Base-by-base conservation (phyloP, 2,888 invertebrate species). In the Synanthedon andrenaeformis region DNA sequence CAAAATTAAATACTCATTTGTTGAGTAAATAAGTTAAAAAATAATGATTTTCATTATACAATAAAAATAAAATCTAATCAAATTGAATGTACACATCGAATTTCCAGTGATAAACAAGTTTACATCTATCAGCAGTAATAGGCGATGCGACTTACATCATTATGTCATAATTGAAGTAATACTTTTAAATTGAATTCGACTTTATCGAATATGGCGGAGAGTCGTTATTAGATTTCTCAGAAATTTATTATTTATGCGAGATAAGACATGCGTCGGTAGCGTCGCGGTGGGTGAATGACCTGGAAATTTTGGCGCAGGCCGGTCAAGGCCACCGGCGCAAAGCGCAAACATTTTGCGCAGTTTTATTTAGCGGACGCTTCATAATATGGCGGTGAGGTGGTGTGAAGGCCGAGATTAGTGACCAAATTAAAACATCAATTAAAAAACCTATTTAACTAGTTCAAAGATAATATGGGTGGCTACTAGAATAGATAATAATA, bases 231-330 rank as follows among this genome's bases (percentile, higher is more conserved):
- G 13, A 50, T 75, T 51, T 70, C 56, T 65, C 63, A 70, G 56
- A 56, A 52, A 56, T 56, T 51, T 35, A 66, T 70, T 79, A 76
- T 79, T 82, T 79, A 77, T 72, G 74, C 72, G 79, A 82, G 84
- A 84, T 83, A 82, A 80, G 75, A 62, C 75, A 78, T 74, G 76
- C 72, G 85, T 79, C 70, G 70, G 84, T 80, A 82, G 85, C 80
- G 80, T 74, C 76, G 75, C 65, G 71, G 72, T 72, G 73, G 82
- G 82, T 82, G 82, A 83, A 86, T 66, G 85, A 83, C 81, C 86
- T 77, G 85, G 79, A 79, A 82, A 81, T 83, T 87, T 87, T 86
- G 87, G 87, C 87, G 87, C 86, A 84, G 82, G 78, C 77, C 84
- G 87, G 87, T 87, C 87, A 87, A 87, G 87, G 87, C 85, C 87